Evolutionary conservation across 2,797 vertebrate species (phyloP), one percentile per base, ranked within the genome.

Genomic region (Acipenser transmontanus): DNA sequence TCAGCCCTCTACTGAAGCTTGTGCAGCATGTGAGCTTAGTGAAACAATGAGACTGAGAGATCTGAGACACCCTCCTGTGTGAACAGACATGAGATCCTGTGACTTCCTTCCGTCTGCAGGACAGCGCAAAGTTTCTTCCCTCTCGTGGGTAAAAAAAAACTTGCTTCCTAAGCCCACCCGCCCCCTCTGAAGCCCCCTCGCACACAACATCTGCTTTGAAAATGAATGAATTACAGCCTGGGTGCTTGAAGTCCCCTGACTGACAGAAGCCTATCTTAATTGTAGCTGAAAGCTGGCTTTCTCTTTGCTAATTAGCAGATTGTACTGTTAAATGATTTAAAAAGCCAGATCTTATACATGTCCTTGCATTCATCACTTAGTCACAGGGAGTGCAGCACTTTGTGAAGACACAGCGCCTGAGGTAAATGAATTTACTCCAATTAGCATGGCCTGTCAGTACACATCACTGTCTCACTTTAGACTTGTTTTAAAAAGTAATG

Each of bases 271-370:
- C 81, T 62, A 11, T 90, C 86, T 85, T 89, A 87, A 85, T 87
- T 86, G 86, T 85, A 82, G 82, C 87, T 88, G 89, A 90, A 89
- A 89, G 85, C 85, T 72, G 80, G 77, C 82, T 81, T 87, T 87
- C 83, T 84, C 78, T 73, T 77, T 72, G 85, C 88, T 92, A 89
- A 91, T 92, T 92, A 92, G 88, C 87, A 90, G 87, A 89, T 89
- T 87, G 87, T 78, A 59, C 81, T 87, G 82, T 84, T 92, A 91
- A 93, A 92, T 92, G 89, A 93, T 92, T 90, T 84, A 91, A 87
- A 89, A 87, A 88, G 85, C 87, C 82, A 10, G 87, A 84, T 84
- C 81, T 86, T 78, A 81, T 83, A 72, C 74, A 69, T 82, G 81
- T 78, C 81, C 84, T 74, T 79, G 77, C 76, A 80, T 85, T 88